A percentile compares a stretch with the other conserved stretches of the same genome.
Evolutionary conservation across 2,888 invertebrate species (phyloP).

Genomic region (Drosophila multiciliata): DNA sequence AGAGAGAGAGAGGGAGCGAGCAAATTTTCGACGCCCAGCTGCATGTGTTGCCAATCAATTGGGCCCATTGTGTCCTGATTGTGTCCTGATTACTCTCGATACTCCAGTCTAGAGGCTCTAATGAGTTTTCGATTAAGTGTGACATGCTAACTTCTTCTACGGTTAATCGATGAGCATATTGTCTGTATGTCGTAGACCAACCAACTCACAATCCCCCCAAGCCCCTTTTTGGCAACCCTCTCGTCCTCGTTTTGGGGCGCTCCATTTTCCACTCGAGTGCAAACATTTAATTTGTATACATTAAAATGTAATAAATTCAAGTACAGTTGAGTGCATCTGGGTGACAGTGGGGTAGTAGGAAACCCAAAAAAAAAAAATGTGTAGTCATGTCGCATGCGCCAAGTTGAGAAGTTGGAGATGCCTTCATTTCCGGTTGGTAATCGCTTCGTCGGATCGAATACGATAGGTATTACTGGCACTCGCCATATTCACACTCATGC

Average conservation of each 20-base stretch:
- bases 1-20: constrained; percentile 14
- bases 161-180: constrained; percentile 51
- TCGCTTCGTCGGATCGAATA: constrained; percentile 8
- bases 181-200: constrained; percentile 8
- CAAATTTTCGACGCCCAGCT: constrained; percentile 68
- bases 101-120: constrained; percentile 36
- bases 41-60: constrained; percentile 67
- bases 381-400: constrained; percentile 62
- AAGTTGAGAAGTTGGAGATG: constrained; percentile 29
- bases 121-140: constrained; percentile 79
- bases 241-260: neutral
- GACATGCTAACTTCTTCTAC: constrained; percentile 47
- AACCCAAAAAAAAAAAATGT: constrained; percentile 31
- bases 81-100: constrained; percentile 43
- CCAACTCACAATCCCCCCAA: neutral
- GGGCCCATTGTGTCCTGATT: constrained; percentile 43
- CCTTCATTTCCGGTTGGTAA: constrained; percentile 59
- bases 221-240: constrained; percentile 23
- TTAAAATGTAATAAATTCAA: constrained; percentile 75
- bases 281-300: constrained; percentile 68
- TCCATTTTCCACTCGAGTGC: constrained; percentile 63
- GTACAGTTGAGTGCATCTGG: constrained; percentile 61
- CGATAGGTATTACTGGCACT: constrained; percentile 54
- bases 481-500: constrained; percentile 77
- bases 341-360: constrained; percentile 14